phyloP scores from a whole-genome alignment of 2,113 vertebrate genomes.

The Ramphastos sulfuratus region DNA sequence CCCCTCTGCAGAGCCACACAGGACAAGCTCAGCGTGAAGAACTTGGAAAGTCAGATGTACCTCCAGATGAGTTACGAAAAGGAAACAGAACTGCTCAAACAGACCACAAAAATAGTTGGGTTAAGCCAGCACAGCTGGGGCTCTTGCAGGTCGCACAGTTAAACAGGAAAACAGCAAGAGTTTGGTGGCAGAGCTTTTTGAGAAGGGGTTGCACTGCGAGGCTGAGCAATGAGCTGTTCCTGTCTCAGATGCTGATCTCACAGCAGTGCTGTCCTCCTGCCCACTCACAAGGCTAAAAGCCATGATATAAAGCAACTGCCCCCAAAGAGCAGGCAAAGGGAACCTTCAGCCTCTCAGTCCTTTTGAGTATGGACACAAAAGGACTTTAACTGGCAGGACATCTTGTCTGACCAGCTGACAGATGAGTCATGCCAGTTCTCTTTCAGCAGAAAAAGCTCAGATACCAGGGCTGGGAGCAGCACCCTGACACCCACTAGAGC shows the following conservation, averaged over 20 bases:
- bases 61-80: background rate
- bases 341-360: background rate
- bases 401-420: background rate
- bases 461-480: background rate
- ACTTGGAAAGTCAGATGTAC: constrained; percentile 24
- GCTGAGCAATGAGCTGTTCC: background rate
- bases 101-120: background rate
- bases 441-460: background rate
- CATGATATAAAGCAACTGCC: fast-evolving
- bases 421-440: background rate
- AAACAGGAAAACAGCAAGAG: background rate
- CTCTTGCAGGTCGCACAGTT: background rate
- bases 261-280: background rate
- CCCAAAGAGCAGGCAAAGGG: background rate
- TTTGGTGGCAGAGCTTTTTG: background rate
- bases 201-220: background rate
- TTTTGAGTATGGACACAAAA: background rate
- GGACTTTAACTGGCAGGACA: background rate
- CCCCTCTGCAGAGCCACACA: background rate
- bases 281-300: background rate
- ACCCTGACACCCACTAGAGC: background rate
- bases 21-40: background rate
- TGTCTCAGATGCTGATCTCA: background rate
- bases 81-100: constrained; percentile 1
- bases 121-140: background rate